phyloP scores from a whole-genome alignment of 2,797 vertebrate genomes.

The Luscinia luscinia region DNA sequence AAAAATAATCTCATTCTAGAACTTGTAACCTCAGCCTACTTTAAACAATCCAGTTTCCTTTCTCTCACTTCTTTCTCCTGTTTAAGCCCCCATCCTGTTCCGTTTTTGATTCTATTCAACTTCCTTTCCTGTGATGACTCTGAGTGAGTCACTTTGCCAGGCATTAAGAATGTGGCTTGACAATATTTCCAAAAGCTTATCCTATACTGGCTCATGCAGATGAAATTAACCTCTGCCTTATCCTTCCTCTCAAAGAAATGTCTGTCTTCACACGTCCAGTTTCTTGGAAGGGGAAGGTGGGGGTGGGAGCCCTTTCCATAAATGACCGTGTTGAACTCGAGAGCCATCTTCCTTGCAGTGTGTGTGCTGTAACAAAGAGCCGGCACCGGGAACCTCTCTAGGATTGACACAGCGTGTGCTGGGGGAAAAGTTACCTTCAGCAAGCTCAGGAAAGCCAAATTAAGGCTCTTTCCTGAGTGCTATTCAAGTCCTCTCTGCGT shows the following conservation, averaged over 20 bases:
- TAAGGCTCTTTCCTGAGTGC: background rate
- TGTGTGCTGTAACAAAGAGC: no score
- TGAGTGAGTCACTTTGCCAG: slow-evolving; percentile 67
- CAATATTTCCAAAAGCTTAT: slow-evolving; percentile 47
- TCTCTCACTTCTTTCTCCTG: slow-evolving; percentile 67
- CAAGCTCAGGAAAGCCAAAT: slow-evolving; percentile 24
- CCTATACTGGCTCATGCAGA: slow-evolving; percentile 3
- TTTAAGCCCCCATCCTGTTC: slow-evolving; percentile 70
- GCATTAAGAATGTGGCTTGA: slow-evolving; percentile 53
- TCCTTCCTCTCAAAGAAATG: slow-evolving; percentile 50
- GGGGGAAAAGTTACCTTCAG: background rate
- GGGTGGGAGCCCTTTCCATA: slow-evolving; percentile 19
- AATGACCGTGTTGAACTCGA: background rate
- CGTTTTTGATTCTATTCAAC: slow-evolving; percentile 70
- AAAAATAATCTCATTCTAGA: background rate
- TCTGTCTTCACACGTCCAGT: background rate
- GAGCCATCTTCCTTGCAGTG: background rate
- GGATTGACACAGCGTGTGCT: background rate
- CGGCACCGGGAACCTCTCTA: background rate
- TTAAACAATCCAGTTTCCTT: slow-evolving; percentile 70
- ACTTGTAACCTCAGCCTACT: slow-evolving; percentile 35
- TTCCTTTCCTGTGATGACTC: slow-evolving; percentile 69
- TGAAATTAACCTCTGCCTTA: slow-evolving; percentile 55
- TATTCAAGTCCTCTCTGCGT: background rate
- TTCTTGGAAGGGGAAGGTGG: slow-evolving; percentile 45